These are phyloP conservation scores for Rhyacophila evoluta DNA, from an alignment of 2,888 invertebrate species.

Conservation along the genomic window DNA sequence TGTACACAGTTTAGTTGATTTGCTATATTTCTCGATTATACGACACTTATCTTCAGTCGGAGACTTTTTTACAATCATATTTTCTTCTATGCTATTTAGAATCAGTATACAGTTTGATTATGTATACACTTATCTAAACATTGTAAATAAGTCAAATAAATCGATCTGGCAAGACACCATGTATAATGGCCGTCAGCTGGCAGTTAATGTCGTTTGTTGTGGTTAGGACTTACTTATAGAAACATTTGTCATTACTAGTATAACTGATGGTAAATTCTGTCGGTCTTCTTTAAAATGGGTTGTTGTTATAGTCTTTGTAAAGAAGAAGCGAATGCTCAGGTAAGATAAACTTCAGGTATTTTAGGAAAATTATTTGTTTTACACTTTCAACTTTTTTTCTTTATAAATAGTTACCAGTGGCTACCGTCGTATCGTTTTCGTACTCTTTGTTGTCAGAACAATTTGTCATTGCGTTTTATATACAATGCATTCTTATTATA, in stretches of 20 bases:
- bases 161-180: background rate
- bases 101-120: background rate
- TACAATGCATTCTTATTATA: background rate
- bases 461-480: background rate
- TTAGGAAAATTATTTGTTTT: background rate
- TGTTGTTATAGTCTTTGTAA: slow-evolving; percentile 81
- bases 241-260: background rate
- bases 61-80: background rate
- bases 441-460: slow-evolving; percentile 7
- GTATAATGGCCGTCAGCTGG: slow-evolving; percentile 48
- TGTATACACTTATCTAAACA: too few relatives aligned
- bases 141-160: too few relatives aligned
- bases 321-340: slow-evolving; percentile 78
- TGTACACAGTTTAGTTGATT: too few relatives aligned
- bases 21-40: too few relatives aligned
- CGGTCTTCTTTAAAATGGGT: slow-evolving; percentile 69
- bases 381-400: background rate
- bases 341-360: slow-evolving; percentile 58
- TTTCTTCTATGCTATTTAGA: background rate
- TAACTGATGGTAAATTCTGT: slow-evolving; percentile 30
- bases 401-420: slow-evolving; percentile 8
- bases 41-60: too few relatives aligned
- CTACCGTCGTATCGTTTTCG: background rate
- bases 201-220: slow-evolving; percentile 44
- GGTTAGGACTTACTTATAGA: slow-evolving; percentile 35